Base-by-base conservation (phyloP, 2,888 invertebrate species). In the Trissonchulus latispiculum region DNA sequence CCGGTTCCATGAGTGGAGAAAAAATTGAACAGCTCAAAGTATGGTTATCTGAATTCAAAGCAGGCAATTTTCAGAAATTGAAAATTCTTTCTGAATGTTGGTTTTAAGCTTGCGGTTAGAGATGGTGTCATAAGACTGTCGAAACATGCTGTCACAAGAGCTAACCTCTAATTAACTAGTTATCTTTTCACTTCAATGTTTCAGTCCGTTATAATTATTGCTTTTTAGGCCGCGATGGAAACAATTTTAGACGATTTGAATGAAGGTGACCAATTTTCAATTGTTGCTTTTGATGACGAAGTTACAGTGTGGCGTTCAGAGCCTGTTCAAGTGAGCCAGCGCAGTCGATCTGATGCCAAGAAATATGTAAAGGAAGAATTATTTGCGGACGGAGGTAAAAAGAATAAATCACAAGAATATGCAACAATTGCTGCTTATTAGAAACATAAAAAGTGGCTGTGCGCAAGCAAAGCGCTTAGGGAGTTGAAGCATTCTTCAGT, bases 1-100 rank as follows among this genome's bases (percentile, higher is more conserved):
- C 90, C 37, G 90, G 90, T 3, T 90, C 90, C 70, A 91, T 90
- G 90, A 84, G 85, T 77, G 90, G 88, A 32, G 85, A 85, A 72
- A 89, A 89, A 84, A 87, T 90, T 64, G 82, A 84, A 32, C 90
- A 90, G 83, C 83, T 90, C 28, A 87, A 87, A 71, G 73, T 75
- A 36, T 64, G n/a, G 35, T n/a, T n/a, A n/a, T n/a, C n/a, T n/a
- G n/a, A n/a, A n/a, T n/a, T n/a, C n/a, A n/a, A n/a, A n/a, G n/a
- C n/a, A n/a, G n/a, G n/a, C n/a, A n/a, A n/a, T n/a, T n/a, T 23
- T 23, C 59, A 59, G 59, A 59, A 59, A 59, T 23, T 59, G 59
- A 23, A 28, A 23, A 59, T 59, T 23, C 23, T 59, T 59, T 59
- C 28, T 23, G 59, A 23, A 59, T 23, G 23, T 23, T 59, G 59